Evolutionary conservation across 2,113 vertebrate species (phyloP), one percentile per base, ranked within the genome.

Genomic region (Panthera uncia): DNA sequence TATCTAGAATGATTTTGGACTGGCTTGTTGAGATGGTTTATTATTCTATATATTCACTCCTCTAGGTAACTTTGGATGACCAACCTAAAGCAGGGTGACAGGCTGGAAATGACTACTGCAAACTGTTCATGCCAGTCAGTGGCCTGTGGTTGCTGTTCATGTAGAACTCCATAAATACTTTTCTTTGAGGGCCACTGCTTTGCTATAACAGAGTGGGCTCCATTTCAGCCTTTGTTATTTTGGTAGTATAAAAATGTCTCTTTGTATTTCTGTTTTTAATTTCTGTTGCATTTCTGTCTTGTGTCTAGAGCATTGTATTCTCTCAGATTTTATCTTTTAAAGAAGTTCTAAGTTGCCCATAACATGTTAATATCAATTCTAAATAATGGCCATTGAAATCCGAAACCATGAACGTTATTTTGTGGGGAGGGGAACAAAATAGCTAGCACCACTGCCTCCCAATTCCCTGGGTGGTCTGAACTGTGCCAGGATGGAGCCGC

Each of bases 181-280:
- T 97, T 89, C 92, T 97, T 97, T 98, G 96, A 98, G 96, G 81
- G 97, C 93, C 68, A 25, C 73, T 92, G 95, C 95, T 97, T 94
- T 97, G 93, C 97, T 97, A 93, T 1, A 33, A 41, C 25, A 50
- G 36, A 29, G n/a, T 50, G 6, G 4, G 9, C 14, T 55, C n/a
- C 76, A 7, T 31, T 3, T n/a, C n/a, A 68, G 31, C 10, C 31
- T 82, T 91, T 57, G 57, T 41, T 94, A 50, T 48, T 41, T 80
- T 11, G 63, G 13, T 74, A 16, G 68, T 82, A 92, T 88, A 96
- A 98, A 98, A 98, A 98, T 97, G 76, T 98, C 98, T 98, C 96
- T 92, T 94, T 85, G 76, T 98, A 84, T 91, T 97, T 95, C 50
- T 97, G 93, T 91, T 79, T 90, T 84, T 93, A 86, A 86, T 93